Percentiles rank a stretch among this genome's conserved stretches.
phyloP scores from a whole-genome alignment of 2,113 vertebrate species.

The Chlorocebus sabaeus region DNA sequence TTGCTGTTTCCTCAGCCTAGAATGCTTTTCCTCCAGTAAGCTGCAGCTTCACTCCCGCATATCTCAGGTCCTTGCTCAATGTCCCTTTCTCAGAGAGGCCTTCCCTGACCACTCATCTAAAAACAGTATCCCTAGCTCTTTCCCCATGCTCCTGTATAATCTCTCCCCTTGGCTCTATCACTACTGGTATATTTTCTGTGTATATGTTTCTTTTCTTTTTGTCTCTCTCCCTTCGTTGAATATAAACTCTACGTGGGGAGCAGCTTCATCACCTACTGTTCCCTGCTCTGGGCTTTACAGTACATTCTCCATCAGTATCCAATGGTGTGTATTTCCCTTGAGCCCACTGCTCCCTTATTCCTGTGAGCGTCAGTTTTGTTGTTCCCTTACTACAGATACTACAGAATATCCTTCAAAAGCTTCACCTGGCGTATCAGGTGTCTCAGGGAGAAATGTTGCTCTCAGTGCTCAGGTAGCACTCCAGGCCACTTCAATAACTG shows the following conservation, averaged over 20 bases:
- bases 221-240: not conserved
- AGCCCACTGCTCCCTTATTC: not conserved
- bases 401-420: not conserved
- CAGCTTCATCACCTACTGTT: rapidly evolving
- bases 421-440: not conserved
- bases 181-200: not conserved
- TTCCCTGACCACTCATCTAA: not conserved
- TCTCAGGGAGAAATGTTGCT: too few species aligned
- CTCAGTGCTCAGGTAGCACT: not conserved
- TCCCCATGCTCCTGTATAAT: not conserved
- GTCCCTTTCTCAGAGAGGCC: not conserved
- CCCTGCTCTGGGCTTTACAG: rapidly evolving
- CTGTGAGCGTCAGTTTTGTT: not conserved
- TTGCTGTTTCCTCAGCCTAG: not conserved
- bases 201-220: not conserved
- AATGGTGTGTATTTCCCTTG: not conserved
- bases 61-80: not conserved
- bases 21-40: not conserved
- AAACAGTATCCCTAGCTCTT: not conserved
- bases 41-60: not conserved
- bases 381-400: not conserved
- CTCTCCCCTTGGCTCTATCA: not conserved
- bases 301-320: rapidly evolving
- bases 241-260: not conserved
- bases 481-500: not conserved